Conservation (phyloP, 2,888 invertebrate genomes). For the Diarsia mendica region DNA sequence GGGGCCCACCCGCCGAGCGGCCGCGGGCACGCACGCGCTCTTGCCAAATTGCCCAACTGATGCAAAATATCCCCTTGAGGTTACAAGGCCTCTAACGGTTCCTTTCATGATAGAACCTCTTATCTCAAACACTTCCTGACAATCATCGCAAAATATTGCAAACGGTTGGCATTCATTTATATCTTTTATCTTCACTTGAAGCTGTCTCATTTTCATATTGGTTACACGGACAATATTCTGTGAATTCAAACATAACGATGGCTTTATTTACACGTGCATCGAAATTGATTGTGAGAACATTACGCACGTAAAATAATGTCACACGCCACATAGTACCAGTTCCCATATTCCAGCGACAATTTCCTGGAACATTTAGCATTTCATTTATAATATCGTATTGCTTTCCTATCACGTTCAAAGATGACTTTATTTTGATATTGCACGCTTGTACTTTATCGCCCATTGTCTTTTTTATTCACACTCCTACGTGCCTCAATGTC, state of each 20-base stretch:
- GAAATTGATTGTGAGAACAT: constrained; percentile 58
- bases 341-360: constrained; percentile 69
- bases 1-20: constrained; percentile 83
- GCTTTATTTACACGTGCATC: constrained; percentile 39
- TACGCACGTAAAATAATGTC: constrained; percentile 61
- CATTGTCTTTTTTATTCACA: constrained; percentile 82
- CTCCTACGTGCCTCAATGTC: constrained; percentile 77
- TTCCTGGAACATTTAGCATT: constrained; percentile 79
- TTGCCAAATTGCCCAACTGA: constrained; percentile 72
- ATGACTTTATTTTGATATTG: constrained; percentile 89
- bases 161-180: constrained; percentile 9
- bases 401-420: constrained; percentile 82
- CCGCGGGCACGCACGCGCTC: constrained; percentile 84
- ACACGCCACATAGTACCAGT: constrained; percentile 52
- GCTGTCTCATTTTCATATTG: constrained; percentile 15
- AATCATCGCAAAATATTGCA: constrained; percentile 29
- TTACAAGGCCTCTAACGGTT: constrained; percentile 75
- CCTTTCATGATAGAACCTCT: constrained; percentile 70
- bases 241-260: constrained; percentile 33
- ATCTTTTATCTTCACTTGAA: not conserved
- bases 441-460: constrained; percentile 81
- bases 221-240: constrained; percentile 8
- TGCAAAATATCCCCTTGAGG: constrained; percentile 67
- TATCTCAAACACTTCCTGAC: constrained; percentile 56
- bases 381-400: constrained; percentile 63